phyloP scores from a whole-genome alignment of 2,888 invertebrate species.

The Amblyteles armatorius region DNA sequence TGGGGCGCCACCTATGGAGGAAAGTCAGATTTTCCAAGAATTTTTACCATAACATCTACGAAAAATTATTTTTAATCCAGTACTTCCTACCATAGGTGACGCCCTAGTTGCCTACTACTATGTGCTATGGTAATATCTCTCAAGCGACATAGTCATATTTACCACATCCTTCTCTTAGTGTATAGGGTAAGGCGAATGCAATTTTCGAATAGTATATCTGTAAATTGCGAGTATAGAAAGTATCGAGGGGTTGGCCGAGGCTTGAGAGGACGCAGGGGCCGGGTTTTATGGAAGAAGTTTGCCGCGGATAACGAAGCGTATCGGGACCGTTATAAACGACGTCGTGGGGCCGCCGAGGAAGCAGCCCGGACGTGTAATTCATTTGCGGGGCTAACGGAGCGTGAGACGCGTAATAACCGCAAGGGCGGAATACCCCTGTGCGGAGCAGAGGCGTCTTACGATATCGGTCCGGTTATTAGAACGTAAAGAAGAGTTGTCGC shows the following conservation, averaged over 20 bases:
- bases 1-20: no score
- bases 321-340: slow-evolving; percentile 18
- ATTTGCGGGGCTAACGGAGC: slow-evolving; percentile 59
- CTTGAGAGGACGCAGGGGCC: neutral
- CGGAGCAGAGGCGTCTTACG: slow-evolving; percentile 32
- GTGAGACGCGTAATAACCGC: slow-evolving; percentile 56
- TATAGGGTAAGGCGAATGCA: neutral
- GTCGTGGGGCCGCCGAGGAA: slow-evolving; percentile 13
- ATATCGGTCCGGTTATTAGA: slow-evolving; percentile 53
- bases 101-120: no score
- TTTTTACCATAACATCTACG: no score
- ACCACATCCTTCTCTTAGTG: no score
- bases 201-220: neutral
- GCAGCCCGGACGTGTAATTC: slow-evolving; percentile 61
- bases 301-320: slow-evolving; percentile 40
- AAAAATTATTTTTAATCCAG: no score
- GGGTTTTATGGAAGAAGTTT: slow-evolving; percentile 12
- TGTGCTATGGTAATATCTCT: no score
- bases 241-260: neutral
- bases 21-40: no score
- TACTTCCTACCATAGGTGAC: no score
- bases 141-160: no score
- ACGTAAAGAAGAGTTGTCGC: slow-evolving; percentile 40
- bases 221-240: neutral
- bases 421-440: slow-evolving; percentile 15